Base-by-base conservation (phyloP, 2,113 vertebrate genomes). In the Cyprinus carpio region DNA sequence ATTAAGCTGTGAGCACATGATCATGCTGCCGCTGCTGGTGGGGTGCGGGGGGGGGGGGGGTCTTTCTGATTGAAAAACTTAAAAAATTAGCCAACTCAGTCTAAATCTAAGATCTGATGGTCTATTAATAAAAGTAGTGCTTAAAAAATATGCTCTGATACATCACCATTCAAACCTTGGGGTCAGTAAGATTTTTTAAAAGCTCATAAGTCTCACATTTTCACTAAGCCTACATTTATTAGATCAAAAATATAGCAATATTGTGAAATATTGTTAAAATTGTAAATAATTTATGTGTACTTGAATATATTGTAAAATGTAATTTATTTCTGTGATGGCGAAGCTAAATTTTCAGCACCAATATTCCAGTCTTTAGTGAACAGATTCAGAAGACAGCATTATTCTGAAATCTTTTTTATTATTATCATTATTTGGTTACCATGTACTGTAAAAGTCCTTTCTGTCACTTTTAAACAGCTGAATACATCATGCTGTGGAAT, bases 11-110 rank as follows among this genome's bases (percentile, higher is more conserved):
- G 40, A 46, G 25, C 71, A 46, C 71, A 46, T 46, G 71, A 75
- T 15, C 40, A 12, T 25, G 29, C 69, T 12, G 69, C 69, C 0
- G 69, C 34, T 2, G 67, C 62, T 29, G 64, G 34, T 34, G 31
- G 3, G 31, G 31, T 3, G 11, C 3, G 8, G 0, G 10, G 0
- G 25, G 13, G 5, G 0, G 1, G 4, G 13, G 12, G 12, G 2
- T 5, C 1, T 0, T 20, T 69, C 65, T 69, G 31, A 54, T 20
- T 34, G 6, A 34, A 23, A 4, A 37, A 37, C 18, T 1, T 7
- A 40, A 40, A 34, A 20, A 31, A 67, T 1, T 0, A 20, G 65
- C 31, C 7, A 1, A 1, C 62, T 69, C 65, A 20, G 18, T 11
- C 18, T 71, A 37, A 71, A 37, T 71, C 23, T 71, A 18, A 18